Evolutionary conservation across 1,140 invertebrate species (phyloP).

Genomic region (Ditylenchus dipsaci): DNA sequence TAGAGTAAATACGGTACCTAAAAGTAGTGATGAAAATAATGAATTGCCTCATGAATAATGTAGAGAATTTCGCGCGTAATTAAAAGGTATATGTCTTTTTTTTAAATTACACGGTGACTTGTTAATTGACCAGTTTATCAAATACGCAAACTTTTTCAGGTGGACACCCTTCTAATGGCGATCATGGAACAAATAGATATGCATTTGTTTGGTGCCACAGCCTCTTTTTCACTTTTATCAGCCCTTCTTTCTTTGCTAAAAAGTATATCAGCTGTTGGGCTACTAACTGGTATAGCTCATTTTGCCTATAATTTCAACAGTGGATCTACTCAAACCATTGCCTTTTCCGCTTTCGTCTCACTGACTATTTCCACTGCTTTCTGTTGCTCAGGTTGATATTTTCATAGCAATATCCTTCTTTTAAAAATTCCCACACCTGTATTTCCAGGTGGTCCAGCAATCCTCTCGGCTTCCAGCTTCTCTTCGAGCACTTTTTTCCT

Average conservation of each 20-base stretch:
- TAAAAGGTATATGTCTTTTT: neutral
- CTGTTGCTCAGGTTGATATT: conserved; percentile 80
- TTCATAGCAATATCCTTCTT: conserved; percentile 22
- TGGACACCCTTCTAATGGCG: conserved; percentile 93
- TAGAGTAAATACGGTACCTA: too few species aligned
- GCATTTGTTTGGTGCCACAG: conserved; percentile 93
- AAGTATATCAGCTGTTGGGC: conserved; percentile 72
- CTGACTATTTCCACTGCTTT: conserved; percentile 81
- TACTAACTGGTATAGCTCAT: conserved; percentile 63
- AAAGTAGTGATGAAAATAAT: too few species aligned
- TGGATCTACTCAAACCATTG: conserved; percentile 71
- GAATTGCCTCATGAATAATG: neutral
- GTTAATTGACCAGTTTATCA: too few species aligned
- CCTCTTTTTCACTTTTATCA: conserved; percentile 78
- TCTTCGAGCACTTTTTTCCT: conserved; percentile 4
- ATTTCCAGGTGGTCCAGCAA: conserved; percentile 44
- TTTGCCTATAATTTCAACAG: neutral
- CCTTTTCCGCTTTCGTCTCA: conserved; percentile 91
- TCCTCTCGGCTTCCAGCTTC: conserved; percentile 25
- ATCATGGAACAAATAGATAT: conserved; percentile 91
- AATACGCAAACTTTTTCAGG: conserved; percentile 66
- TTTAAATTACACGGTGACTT: conserved; percentile 16
- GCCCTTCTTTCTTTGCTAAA: conserved; percentile 74
- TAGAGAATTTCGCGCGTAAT: conserved; percentile 28
- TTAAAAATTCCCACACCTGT: neutral